Percentiles rank a stretch among this genome's conserved stretches.
Evolutionary conservation across 2,113 vertebrate species (phyloP).

Genomic region (Coracopsis vasa): DNA sequence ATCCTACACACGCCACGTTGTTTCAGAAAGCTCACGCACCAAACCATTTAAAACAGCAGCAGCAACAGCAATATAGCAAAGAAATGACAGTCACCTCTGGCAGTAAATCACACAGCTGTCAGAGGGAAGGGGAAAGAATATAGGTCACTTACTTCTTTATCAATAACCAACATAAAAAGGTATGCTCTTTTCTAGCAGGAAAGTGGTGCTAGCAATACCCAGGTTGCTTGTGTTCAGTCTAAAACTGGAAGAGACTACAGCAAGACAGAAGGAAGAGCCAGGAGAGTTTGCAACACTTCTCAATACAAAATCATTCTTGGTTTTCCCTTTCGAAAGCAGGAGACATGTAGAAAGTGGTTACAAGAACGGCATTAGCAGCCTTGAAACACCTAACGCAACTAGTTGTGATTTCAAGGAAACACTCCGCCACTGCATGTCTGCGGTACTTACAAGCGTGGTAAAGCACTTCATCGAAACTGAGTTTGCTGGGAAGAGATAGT

Average conservation of each 20-base stretch:
- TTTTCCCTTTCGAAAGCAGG: not conserved
- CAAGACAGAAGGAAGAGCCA: not conserved
- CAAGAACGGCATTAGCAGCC: not conserved
- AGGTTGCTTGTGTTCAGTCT: not conserved
- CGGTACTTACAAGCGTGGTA: not conserved
- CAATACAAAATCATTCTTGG: not conserved
- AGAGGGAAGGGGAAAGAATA: not conserved
- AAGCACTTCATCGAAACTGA: not conserved
- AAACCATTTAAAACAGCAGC: constrained; percentile 69
- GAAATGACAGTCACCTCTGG: not conserved
- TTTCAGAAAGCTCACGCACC: constrained; percentile 23
- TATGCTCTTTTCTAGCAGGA: not conserved
- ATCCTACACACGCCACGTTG: not conserved
- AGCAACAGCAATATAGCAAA: constrained; percentile 63
- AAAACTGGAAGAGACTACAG: not conserved
- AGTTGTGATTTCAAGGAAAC: not conserved
- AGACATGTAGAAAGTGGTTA: not conserved
- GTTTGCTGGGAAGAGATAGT: not conserved
- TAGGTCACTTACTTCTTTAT: not conserved
- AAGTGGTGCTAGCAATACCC: not conserved
- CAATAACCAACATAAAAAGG: not conserved
- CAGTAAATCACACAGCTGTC: not conserved
- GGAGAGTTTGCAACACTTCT: not conserved
- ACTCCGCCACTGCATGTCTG: not conserved
- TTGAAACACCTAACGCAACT: not conserved